Conservation (phyloP, 2,888 invertebrate species). For the Anagyrus pseudococci region DNA sequence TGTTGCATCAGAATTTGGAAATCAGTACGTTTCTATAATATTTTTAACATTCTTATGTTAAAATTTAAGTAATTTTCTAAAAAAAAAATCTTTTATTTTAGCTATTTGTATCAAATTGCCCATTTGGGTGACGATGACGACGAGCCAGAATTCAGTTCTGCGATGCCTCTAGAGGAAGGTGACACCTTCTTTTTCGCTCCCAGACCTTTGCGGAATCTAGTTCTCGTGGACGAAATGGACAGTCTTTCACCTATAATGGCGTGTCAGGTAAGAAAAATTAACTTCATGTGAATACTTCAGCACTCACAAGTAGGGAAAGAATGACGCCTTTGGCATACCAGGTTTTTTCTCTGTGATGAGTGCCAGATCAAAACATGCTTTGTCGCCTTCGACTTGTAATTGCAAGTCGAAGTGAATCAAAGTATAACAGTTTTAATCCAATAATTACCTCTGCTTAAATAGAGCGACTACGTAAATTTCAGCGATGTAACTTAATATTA, state of each 20-base stretch:
- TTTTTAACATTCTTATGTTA: neutral
- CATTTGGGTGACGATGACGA: conserved; percentile 99
- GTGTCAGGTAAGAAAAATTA: conserved; percentile 66
- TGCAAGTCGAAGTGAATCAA: conserved; percentile 57
- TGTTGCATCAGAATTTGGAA: conserved; percentile 98
- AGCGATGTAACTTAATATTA: conserved; percentile 1
- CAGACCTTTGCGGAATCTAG: conserved; percentile 89
- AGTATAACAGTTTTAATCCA: conserved; percentile 45
- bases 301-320: conserved; percentile 52
- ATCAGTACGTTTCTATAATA: conserved; percentile 82
- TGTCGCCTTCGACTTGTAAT: conserved; percentile 57
- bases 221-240: conserved; percentile 96
- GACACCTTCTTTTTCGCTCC: conserved; percentile 99
- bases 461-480: neutral
- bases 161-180: conserved; percentile 97
- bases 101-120: conserved; percentile 98
- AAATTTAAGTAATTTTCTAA: neutral
- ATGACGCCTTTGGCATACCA: conserved; percentile 36
- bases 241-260: conserved; percentile 91
- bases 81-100: conserved; percentile 59
- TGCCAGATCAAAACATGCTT: conserved; percentile 54
- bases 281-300: conserved; percentile 15
- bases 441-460: neutral
- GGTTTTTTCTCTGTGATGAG: conserved; percentile 49
- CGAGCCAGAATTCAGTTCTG: conserved; percentile 97